Evolutionary conservation across 2,888 invertebrate species (phyloP).

Genomic region (Cancer borealis): DNA sequence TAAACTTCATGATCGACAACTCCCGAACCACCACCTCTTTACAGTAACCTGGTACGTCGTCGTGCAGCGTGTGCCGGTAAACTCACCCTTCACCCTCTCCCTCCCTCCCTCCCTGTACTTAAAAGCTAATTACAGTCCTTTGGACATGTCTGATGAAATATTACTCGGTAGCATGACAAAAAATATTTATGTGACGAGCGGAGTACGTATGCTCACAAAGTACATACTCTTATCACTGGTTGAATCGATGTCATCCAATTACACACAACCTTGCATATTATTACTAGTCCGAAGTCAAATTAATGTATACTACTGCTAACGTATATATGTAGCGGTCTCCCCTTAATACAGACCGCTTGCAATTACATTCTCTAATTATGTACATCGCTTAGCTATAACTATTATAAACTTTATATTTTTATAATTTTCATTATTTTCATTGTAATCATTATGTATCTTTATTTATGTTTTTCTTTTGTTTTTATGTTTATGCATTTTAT

Average conservation of each 20-base stretch:
- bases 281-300: neutral
- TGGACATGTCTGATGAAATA: neutral
- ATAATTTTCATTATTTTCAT: too few species aligned
- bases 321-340: too few species aligned
- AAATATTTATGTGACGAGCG: neutral
- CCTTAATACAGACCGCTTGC: too few species aligned
- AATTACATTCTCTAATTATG: too few species aligned
- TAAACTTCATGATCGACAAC: neutral
- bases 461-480: too few species aligned
- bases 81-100: slow-evolving; percentile 25
- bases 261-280: neutral
- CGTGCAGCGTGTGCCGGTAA: neutral
- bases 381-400: too few species aligned
- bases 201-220: too few species aligned
- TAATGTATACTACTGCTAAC: too few species aligned
- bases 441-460: too few species aligned
- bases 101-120: neutral
- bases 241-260: neutral
- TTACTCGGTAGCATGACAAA: neutral
- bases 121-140: neutral
- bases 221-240: neutral
- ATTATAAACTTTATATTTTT: too few species aligned
- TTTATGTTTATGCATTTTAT: too few species aligned
- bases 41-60: neutral
- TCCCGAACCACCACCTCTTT: neutral